Base-by-base conservation (phyloP, 2,888 invertebrate species). In the Epinotia nisella region DNA sequence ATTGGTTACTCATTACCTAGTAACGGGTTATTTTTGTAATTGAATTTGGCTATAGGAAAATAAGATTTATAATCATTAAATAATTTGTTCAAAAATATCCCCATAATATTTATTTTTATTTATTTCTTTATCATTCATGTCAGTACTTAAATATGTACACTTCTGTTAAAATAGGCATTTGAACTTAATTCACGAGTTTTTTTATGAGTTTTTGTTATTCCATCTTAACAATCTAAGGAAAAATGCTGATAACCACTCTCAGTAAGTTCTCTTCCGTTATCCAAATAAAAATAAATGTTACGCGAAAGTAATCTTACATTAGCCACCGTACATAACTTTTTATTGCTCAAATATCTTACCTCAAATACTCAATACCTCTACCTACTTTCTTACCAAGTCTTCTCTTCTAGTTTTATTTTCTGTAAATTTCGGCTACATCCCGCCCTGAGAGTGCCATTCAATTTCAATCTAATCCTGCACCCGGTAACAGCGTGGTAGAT, bases 381-480 rank as follows among this genome's bases (percentile, higher is more conserved):
- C 58, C 67, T 29, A 53, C 41, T 51, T 39, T 11, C 29, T 71
- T 71, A 66, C 67, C 71, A 64, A 39, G 68, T 64, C 61, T 66
- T 67, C 58, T 75, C 69, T 74, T 75, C 49, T 72, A 74, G 71
- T 75, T 75, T 75, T 75, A 78, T 76, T 67, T 76, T 75, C 69
- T 55, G 60, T 24, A 64, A 75, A 72, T 74, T 75, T 77, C 81
- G 78, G 78, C 82, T 82, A 81, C n/a, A n/a, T n/a, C n/a, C 84
- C 85, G 82, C 79, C 78, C 75, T 79, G 67, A 77, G 82, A 82
- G 82, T 76, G 80, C 83, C 85, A 87, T 89, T 89, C 87, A 87
- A 87, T 90, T 89, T 87, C 87, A 87, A 88, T 89, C 82, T 90
- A 89, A 90, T 89, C 85, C 83, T 79, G 80, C 74, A 76, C 78